phyloP scores from a whole-genome alignment of 2,888 invertebrate genomes.

The Nemotelus pantherinus region DNA sequence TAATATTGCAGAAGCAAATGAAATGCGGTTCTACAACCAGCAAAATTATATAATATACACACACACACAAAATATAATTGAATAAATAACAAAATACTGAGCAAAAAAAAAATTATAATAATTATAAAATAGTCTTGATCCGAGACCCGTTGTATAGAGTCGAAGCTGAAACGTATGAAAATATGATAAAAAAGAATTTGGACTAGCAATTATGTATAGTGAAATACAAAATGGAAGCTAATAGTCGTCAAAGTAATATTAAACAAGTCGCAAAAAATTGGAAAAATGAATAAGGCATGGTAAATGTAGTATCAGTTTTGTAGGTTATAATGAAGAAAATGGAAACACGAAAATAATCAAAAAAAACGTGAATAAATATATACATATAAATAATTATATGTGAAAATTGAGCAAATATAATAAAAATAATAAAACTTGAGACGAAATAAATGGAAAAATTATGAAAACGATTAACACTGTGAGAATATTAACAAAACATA shows the following conservation, averaged over 20 bases:
- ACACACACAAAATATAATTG: too few relatives aligned
- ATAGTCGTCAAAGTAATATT: too few relatives aligned
- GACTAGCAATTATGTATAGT: too few relatives aligned
- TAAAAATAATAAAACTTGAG: constrained; percentile 24
- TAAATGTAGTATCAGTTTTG: constrained; percentile 26
- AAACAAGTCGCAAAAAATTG: neutral
- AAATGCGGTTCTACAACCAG: too few relatives aligned
- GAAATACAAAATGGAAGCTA: too few relatives aligned
- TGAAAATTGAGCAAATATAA: constrained; percentile 22
- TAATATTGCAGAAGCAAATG: neutral
- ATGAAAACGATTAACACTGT: constrained; percentile 35
- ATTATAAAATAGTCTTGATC: too few relatives aligned
- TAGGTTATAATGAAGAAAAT: constrained; percentile 33
- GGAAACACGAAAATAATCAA: constrained; percentile 22
- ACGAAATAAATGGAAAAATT: constrained; percentile 15
- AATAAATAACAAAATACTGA: too few relatives aligned
- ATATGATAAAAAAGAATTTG: too few relatives aligned
- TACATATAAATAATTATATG: neutral
- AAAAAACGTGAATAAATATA: constrained; percentile 23
- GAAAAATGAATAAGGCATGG: neutral
- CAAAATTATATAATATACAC: too few relatives aligned
- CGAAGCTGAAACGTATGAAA: too few relatives aligned
- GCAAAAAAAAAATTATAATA: too few relatives aligned
- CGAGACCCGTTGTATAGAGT: too few relatives aligned
- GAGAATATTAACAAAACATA: constrained; percentile 38